Percentiles rank a stretch among this genome's conserved stretches.
Evolutionary conservation across 2,113 vertebrate species (phyloP).

Genomic region (Bubo bubo): DNA sequence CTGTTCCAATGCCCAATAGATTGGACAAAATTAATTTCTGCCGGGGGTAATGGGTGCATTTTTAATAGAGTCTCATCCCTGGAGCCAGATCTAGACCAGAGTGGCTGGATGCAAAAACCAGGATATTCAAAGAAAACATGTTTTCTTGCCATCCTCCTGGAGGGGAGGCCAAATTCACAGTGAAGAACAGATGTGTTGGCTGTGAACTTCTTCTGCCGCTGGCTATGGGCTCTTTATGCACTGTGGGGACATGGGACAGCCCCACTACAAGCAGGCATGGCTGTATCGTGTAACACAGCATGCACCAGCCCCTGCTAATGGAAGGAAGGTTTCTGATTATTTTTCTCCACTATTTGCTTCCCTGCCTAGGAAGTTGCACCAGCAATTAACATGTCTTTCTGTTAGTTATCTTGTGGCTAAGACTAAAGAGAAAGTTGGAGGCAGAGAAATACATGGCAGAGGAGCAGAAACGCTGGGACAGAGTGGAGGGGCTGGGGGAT

Average conservation of each 20-base stretch:
- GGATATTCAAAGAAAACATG: not conserved
- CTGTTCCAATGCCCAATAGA: not conserved
- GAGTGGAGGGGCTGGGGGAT: not conserved
- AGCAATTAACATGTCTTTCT: not conserved
- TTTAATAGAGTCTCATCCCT: not conserved
- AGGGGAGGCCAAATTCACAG: not conserved
- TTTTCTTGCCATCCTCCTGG: not conserved
- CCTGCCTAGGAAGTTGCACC: not conserved
- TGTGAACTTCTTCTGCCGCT: not conserved
- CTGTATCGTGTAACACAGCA: not conserved
- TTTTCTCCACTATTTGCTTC: not conserved
- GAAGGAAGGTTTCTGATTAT: not conserved
- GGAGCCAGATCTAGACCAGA: not conserved
- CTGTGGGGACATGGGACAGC: not conserved
- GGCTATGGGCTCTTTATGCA: too few species aligned
- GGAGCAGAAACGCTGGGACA: not conserved
- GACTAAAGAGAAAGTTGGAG: not conserved
- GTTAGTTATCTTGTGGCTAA: not conserved
- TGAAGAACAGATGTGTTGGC: fast-evolving
- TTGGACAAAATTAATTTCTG: not conserved
- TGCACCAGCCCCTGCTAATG: not conserved
- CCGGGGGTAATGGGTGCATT: not conserved
- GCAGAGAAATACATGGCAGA: not conserved
- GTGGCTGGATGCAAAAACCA: not conserved
- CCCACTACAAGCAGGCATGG: not conserved